These are phyloP conservation scores for Mastomys coucha DNA, from an alignment of 2,113 vertebrate genomes.

Conservation along the genomic window DNA sequence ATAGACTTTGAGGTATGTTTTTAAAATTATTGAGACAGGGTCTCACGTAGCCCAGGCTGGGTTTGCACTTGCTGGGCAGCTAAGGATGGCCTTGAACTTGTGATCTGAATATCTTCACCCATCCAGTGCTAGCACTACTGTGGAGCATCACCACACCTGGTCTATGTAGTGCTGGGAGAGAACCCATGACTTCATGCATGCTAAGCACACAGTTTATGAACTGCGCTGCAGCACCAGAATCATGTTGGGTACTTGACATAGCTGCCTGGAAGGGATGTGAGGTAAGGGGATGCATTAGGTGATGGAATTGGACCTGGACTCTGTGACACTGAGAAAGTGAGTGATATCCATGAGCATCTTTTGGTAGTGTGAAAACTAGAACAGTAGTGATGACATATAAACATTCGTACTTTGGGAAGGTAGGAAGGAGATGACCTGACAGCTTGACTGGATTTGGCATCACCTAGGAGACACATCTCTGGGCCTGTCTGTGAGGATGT, in stretches of 20 bases:
- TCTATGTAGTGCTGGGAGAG: not conserved
- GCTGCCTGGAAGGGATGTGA: not conserved
- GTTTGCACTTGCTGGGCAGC: not conserved
- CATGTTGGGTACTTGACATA: not conserved
- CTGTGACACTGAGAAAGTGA: not conserved
- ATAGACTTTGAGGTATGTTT: no score
- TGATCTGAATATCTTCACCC: not conserved
- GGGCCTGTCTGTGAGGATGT: not conserved
- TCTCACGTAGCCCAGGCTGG: not conserved
- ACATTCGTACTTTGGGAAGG: not conserved
- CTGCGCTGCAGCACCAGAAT: not conserved
- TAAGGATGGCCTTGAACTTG: not conserved
- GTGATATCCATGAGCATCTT: not conserved
- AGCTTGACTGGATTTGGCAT: not conserved
- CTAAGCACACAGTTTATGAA: not conserved
- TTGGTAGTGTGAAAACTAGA: not conserved
- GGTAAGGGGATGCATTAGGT: accelerated
- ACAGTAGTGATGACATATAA: not conserved
- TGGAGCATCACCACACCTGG: not conserved
- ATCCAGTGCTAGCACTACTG: not conserved
- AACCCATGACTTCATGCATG: not conserved
- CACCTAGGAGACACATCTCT: no score
- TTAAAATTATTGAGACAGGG: not conserved
- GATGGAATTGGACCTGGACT: not conserved
- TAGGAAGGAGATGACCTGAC: not conserved